Evolutionary conservation across 2,797 vertebrate species (phyloP).

Genomic region (Anniella stebbinsi): DNA sequence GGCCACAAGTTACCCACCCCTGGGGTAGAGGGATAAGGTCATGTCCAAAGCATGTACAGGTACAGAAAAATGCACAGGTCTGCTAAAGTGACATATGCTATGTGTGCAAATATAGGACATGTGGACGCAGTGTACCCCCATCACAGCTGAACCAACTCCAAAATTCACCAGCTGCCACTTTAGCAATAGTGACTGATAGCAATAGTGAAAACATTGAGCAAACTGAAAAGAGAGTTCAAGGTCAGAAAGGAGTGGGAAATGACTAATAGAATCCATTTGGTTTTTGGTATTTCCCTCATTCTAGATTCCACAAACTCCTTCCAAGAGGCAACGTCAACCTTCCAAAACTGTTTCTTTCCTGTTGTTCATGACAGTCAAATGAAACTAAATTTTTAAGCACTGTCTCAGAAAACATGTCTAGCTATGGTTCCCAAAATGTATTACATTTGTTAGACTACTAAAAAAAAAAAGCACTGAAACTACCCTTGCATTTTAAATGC

Average conservation of each 20-base stretch:
- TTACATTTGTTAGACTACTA: background rate
- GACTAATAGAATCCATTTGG: background rate
- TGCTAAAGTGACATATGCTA: background rate
- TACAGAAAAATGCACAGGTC: background rate
- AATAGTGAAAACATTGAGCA: background rate
- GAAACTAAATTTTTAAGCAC: background rate
- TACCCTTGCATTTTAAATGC: constrained; percentile 2
- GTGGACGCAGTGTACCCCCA: background rate
- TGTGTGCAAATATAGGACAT: background rate
- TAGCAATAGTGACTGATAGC: background rate
- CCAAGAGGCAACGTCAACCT: constrained; percentile 18
- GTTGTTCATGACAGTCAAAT: background rate
- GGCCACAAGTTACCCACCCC: no score
- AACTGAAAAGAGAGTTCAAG: constrained; percentile 19
- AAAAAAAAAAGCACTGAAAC: background rate
- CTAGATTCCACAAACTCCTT: background rate
- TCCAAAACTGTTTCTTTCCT: constrained; percentile 21
- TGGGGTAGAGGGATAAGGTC: background rate
- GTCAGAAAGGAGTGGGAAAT: constrained; percentile 21
- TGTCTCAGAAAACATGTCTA: constrained; percentile 2
- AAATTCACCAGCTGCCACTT: background rate
- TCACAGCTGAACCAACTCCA: background rate
- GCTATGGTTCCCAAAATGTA: constrained; percentile 37
- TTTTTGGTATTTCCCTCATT: constrained; percentile 4
- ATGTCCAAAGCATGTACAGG: background rate